Evolutionary conservation across 2,888 invertebrate species (phyloP), one percentile per base, ranked within the genome.

Genomic region (Nebria salina): DNA sequence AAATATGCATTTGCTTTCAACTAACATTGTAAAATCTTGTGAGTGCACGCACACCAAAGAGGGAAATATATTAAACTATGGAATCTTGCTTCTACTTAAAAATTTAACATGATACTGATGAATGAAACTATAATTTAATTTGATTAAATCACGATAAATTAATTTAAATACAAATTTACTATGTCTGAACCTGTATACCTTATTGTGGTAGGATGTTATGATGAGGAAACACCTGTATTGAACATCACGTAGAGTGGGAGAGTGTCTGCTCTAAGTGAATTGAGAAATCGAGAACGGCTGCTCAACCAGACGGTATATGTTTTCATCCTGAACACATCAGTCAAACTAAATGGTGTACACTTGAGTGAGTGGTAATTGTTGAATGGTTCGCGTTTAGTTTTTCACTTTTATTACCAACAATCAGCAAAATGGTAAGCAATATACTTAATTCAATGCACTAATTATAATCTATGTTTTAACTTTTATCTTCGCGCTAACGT

Each of bases 271-370:
- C 73, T 25, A 11, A 25, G 70, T 26, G n/a, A 70, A 72, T 26
- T 72, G 72, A 78, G 78, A 78, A 78, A 78, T 78, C 73, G 65
- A 78, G 78, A 78, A 78, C 73, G 65, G n/a, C 41, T 73, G 26
- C 13, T 20, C 65, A 34, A 34, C 54, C 73, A 78, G 78, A 78
- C 78, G 72, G 34, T 78, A 42, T 65, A 41, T 73, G 43, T 73
- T 34, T 73, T 42, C 73, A 65, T 43, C 68, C 42, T 77, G 41
- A 11, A 5, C 64, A 7, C 43, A 9, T 70, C 72, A 15, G 64
- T 25, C 64, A 70, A 68, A 25, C 43, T 8, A 43, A 77, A 72
- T 77, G 70, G 26, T 68, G 25, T 68, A 41, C 43, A 42, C 25
- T 34, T 72, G 77, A 72, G 70, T 68, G 25, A 72, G 64, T 77